phyloP scores from a whole-genome alignment of 2,888 invertebrate genomes.

The Galerucella nymphaeae region DNA sequence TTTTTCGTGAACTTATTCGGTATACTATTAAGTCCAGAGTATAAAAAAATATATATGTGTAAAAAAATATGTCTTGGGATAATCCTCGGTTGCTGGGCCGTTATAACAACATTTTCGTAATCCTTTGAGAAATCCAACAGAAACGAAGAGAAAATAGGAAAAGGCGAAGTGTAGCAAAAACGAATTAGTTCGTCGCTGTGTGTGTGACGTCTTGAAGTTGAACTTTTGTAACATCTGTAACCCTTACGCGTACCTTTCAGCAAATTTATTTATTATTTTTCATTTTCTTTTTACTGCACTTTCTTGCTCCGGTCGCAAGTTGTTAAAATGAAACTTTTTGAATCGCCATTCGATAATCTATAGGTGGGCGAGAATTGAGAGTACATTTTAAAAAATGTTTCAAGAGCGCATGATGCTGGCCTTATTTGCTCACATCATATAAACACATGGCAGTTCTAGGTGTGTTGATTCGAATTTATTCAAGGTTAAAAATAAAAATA shows the following conservation, averaged over 20 bases:
- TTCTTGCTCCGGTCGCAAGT: neutral
- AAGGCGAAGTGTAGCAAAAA: slow-evolving; percentile 46
- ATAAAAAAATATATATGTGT: neutral
- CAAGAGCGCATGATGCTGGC: no score
- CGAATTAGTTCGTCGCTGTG: slow-evolving; percentile 49
- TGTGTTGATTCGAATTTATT: no score
- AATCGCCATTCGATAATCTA: no score
- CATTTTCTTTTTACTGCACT: slow-evolving; percentile 15
- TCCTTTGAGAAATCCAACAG: slow-evolving; percentile 48
- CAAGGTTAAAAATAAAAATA: no score
- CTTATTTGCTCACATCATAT: no score
- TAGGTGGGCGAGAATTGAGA: no score
- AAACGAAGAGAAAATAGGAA: slow-evolving; percentile 36
- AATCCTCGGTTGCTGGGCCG: slow-evolving; percentile 17
- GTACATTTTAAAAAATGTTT: no score
- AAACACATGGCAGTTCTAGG: no score
- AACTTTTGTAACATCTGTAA: slow-evolving; percentile 50
- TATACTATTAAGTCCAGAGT: neutral
- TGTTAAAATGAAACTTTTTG: no score
- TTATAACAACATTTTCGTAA: slow-evolving; percentile 46
- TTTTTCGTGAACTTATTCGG: neutral
- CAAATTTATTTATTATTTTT: slow-evolving; percentile 35
- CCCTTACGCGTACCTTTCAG: slow-evolving; percentile 47
- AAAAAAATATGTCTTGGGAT: slow-evolving; percentile 18
- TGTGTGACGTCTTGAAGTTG: slow-evolving; percentile 50